Evolutionary conservation across 2,113 vertebrate genomes (phyloP).

Genomic region (Labrus mixtus): DNA sequence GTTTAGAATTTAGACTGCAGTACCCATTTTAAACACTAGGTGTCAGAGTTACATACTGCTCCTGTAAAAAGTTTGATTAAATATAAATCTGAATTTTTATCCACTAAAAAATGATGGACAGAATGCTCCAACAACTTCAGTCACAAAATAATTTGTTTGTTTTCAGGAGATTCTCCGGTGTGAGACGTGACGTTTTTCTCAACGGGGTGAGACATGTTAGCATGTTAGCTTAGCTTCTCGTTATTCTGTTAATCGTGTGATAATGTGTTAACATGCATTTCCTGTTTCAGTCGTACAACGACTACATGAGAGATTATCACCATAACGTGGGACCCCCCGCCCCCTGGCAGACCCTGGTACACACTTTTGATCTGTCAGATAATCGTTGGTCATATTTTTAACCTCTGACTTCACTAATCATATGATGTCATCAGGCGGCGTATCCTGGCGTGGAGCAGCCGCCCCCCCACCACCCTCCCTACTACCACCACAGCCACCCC

Average conservation of each 20-base stretch:
- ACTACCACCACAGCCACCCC: slow-evolving; percentile 80
- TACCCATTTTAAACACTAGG: too few relatives aligned
- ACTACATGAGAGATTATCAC: slow-evolving; percentile 98
- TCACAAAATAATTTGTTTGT: neutral
- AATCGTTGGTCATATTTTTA: neutral
- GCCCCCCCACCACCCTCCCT: slow-evolving; percentile 93
- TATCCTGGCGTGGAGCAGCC: slow-evolving; percentile 96
- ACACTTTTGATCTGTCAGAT: neutral
- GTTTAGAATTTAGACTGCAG: too few relatives aligned
- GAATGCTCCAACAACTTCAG: too few relatives aligned
- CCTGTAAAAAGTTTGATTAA: too few relatives aligned
- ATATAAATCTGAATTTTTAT: too few relatives aligned
- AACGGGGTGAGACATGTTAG: slow-evolving; percentile 91
- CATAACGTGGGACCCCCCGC: slow-evolving; percentile 96
- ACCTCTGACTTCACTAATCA: neutral
- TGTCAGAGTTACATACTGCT: too few relatives aligned
- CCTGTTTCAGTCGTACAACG: slow-evolving; percentile 92
- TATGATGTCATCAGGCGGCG: slow-evolving; percentile 82
- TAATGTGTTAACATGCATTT: slow-evolving; percentile 19
- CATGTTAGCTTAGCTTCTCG: neutral
- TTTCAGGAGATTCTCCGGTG: slow-evolving; percentile 95
- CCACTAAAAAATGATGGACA: too few relatives aligned
- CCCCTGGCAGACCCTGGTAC: slow-evolving; percentile 98
- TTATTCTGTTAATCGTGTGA: neutral
- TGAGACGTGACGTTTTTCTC: slow-evolving; percentile 96